Evolutionary conservation across 2,113 vertebrate genomes (phyloP), one percentile per base, ranked within the genome.

Genomic region (Pavo muticus): DNA sequence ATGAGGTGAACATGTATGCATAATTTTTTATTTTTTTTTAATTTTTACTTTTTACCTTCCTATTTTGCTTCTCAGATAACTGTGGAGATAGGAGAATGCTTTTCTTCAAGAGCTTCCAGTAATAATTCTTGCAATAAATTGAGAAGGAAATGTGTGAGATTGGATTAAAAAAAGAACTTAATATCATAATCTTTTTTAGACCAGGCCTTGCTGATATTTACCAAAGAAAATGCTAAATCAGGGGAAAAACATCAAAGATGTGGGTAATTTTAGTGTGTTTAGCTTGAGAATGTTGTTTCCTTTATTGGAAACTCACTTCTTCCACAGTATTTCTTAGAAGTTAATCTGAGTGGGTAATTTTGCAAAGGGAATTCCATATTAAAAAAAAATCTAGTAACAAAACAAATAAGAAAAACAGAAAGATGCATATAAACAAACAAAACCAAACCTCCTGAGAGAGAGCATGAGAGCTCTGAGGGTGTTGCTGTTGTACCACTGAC

Each of bases 291-390:
- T 64, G 19, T 69, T 59, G 30, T n/a, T 93, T 78, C 5, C 4
- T 77, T 73, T 84, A 65, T 68, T 65, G 72, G 83, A 90, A 94
- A 91, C 12, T 77, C 17, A 11, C 9, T 83, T 63, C 63, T 90
- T 70, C 25, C 13, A 5, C 50, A 57, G 18, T 76, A 44, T 65
- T 91, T 90, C 11, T 50, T 29, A 44, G 73, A 85, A 40, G 25
- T 81, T 75, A 44, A 44, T 30, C 27, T 76, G 57, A 61, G 9
- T 68, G 9, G 30, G 10, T 54, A 27, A 39, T 88, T 91, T 86
- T 25, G 86, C 63, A 19, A 74, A 80, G 56, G 23, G 42, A 77
- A 68, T 85, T 83, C 56, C 0, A 0, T 32, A 12, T 37, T 61
- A 25, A 61, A 25, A 37, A 60, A 61, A 23, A 30, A 29, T 27